Evolutionary conservation across 2,888 invertebrate genomes (phyloP).

Genomic region (Catocala fraxini): DNA sequence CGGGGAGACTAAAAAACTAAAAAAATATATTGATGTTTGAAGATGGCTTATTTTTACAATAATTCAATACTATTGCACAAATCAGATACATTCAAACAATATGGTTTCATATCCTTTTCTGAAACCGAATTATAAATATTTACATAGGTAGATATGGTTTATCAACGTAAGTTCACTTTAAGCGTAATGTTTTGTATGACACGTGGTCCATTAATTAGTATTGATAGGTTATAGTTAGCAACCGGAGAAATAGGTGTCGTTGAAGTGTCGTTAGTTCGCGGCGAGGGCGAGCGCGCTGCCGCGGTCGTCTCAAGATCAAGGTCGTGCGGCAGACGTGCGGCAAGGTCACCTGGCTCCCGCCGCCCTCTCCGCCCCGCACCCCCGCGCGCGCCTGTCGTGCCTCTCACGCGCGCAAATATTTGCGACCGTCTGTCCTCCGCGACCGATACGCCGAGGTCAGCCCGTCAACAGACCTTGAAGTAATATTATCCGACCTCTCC

Average conservation of each 20-base stretch:
- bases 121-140: no score
- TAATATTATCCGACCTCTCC: constrained; percentile 83
- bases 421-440: constrained; percentile 86
- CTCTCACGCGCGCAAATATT: constrained; percentile 83
- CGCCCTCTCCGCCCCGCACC: constrained; percentile 44
- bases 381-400: constrained; percentile 60
- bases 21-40: no score
- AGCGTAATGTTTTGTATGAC: constrained; percentile 3
- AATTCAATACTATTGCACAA: no score
- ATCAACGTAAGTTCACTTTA: no score
- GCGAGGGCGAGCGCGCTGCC: constrained; percentile 63
- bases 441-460: constrained; percentile 87
- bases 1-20: no score
- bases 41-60: no score
- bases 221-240: constrained; percentile 52
- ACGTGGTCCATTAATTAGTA: constrained; percentile 32
- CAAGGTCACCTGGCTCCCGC: constrained; percentile 76
- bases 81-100: no score
- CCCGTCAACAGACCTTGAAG: constrained; percentile 84
- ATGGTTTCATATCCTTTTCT: no score
- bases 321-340: constrained; percentile 82
- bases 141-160: no score
- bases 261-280: constrained; percentile 55
- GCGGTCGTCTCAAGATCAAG: constrained; percentile 88
- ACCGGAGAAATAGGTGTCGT: constrained; percentile 72